Conservation (phyloP, 2,113 vertebrate species). For the Xerus inauris region DNA sequence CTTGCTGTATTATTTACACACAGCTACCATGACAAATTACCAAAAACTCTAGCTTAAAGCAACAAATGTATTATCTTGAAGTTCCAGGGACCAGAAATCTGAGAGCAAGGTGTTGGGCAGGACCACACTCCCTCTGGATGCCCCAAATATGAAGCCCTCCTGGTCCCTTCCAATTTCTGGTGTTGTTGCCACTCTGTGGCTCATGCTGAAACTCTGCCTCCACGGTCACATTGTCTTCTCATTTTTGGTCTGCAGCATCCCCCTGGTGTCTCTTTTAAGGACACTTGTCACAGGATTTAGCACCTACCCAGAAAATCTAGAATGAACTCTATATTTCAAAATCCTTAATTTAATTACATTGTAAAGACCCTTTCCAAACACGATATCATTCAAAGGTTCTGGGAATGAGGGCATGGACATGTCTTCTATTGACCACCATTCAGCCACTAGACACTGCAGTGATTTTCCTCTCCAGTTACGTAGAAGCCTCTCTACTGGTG, state of each 20-base stretch:
- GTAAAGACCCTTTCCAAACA: background rate
- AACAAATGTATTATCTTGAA: background rate
- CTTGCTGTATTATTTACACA: background rate
- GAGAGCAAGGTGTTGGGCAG: background rate
- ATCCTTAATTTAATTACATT: background rate
- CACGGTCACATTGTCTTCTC: background rate
- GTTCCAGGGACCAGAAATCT: background rate
- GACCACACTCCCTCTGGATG: too few relatives aligned
- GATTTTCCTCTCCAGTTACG: background rate
- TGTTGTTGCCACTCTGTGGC: background rate
- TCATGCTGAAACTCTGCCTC: background rate
- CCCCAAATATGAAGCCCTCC: background rate
- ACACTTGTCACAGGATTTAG: background rate
- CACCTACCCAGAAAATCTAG: background rate
- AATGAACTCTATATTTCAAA: background rate
- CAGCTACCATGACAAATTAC: background rate
- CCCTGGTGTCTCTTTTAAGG: background rate
- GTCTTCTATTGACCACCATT: background rate
- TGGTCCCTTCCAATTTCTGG: background rate
- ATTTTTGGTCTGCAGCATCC: background rate
- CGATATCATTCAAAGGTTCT: background rate
- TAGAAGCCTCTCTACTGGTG: background rate
- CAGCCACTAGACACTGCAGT: background rate
- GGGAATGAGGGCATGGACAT: background rate
- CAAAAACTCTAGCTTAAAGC: background rate